Evolutionary conservation across 2,797 vertebrate genomes (phyloP).

Genomic region (Semaprochilodus insignis): DNA sequence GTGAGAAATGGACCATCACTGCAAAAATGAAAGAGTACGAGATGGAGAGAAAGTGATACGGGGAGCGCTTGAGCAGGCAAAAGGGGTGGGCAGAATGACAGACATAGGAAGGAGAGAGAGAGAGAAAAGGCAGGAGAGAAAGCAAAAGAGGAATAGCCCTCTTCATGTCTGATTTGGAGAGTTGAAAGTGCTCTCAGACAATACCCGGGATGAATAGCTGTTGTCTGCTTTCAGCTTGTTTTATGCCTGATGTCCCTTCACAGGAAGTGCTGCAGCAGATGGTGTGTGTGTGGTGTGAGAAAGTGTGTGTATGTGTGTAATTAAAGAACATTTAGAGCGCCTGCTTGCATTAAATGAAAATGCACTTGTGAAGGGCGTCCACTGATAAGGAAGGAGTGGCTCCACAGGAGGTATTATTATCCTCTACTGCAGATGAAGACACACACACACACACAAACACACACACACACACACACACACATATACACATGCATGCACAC

Average conservation of each 20-base stretch:
- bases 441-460: background rate
- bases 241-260: constrained; percentile 22
- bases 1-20: constrained; percentile 51
- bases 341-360: constrained; percentile 10
- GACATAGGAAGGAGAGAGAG: background rate
- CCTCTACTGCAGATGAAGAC: background rate
- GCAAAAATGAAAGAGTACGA: constrained; percentile 36
- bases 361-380: constrained; percentile 13
- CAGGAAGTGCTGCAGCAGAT: constrained; percentile 23
- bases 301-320: constrained; percentile 28
- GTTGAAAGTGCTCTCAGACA: constrained; percentile 41
- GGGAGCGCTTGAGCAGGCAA: background rate
- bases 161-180: constrained; percentile 32
- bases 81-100: constrained; percentile 6
- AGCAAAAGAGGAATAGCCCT: constrained; percentile 23
- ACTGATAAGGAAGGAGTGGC: constrained; percentile 11
- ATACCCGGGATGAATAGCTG: constrained; percentile 30
- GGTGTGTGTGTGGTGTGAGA: constrained; percentile 8
- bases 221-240: constrained; percentile 10
- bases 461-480: background rate
- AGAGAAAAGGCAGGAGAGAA: constrained; percentile 20
- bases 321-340: background rate
- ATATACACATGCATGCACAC: background rate
- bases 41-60: constrained; percentile 17
- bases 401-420: background rate